These are phyloP conservation scores for Galago senegalensis DNA, from an alignment of 2,797 vertebrate species.

Conservation along the genomic window DNA sequence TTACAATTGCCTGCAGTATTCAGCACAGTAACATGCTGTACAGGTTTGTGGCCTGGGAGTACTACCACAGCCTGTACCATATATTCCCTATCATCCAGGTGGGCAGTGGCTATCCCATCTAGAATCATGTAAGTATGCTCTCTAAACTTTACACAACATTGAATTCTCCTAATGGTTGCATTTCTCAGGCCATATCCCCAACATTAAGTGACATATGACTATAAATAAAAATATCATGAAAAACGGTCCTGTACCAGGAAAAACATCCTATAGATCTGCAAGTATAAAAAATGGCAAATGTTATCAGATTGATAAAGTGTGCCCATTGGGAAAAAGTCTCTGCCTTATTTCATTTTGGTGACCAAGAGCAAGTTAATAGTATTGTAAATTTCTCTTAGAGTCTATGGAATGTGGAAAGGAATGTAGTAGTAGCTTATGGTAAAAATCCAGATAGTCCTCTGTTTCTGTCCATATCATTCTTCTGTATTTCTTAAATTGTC, in stretches of 20 bases:
- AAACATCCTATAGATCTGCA: not conserved
- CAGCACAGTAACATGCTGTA: not conserved
- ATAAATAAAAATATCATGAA: not conserved
- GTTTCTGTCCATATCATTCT: not conserved
- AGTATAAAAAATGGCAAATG: not conserved
- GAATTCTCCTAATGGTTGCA: not conserved
- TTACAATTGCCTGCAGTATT: not conserved
- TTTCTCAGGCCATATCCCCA: not conserved
- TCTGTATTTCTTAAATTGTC: not conserved
- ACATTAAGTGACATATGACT: not conserved
- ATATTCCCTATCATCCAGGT: no score
- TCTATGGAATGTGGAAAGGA: not conserved
- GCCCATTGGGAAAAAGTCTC: not conserved
- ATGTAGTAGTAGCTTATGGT: not conserved
- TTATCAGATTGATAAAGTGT: not conserved
- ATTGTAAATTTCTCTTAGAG: constrained; percentile 1
- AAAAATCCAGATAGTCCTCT: not conserved
- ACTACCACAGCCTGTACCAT: not conserved
- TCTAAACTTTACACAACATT: not conserved
- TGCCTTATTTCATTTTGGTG: not conserved
- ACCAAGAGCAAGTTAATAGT: not conserved
- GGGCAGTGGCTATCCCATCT: not conserved
- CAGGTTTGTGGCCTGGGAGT: not conserved
- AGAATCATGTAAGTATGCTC: not conserved
- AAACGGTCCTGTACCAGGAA: not conserved